A percentile compares a stretch with the other conserved stretches of the same genome.
phyloP scores from a whole-genome alignment of 2,888 invertebrate species.

The Laothoe populi region DNA sequence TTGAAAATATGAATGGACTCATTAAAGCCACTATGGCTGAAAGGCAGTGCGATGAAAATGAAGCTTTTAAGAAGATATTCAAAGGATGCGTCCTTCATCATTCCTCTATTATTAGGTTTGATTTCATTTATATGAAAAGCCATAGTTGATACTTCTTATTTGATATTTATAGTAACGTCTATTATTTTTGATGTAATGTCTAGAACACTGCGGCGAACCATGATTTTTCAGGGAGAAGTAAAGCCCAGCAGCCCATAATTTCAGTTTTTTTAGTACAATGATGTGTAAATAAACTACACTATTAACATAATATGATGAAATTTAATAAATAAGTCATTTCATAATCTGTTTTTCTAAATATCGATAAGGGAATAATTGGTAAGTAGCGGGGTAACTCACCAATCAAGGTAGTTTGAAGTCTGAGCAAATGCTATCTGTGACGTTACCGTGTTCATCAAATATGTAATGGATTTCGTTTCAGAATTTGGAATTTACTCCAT shows the following conservation, averaged over 20 bases:
- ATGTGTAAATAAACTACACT: no score
- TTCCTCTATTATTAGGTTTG: conserved; percentile 52
- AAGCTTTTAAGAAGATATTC: conserved; percentile 55
- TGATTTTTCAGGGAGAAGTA: no score
- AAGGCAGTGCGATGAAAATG: conserved; percentile 50
- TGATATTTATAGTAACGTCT: not conserved
- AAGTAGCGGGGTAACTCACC: no score
- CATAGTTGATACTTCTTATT: conserved; percentile 23
- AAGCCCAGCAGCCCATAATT: no score
- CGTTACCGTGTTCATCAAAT: conserved; percentile 32
- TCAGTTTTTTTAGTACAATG: no score
- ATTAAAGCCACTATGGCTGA: conserved; percentile 47
- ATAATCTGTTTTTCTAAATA: no score
- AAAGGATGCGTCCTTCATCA: conserved; percentile 52
- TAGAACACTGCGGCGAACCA: no score
- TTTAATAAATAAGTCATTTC: no score
- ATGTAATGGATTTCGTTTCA: conserved; percentile 36
- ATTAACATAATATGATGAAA: no score
- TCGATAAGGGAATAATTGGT: no score
- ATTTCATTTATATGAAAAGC: conserved; percentile 33
- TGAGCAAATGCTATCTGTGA: conserved; percentile 18
- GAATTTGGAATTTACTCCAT: conserved; percentile 52
- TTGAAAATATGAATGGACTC: conserved; percentile 60
- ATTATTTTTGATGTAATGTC: no score
- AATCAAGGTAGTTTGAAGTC: no score